Percentiles rank a stretch among this genome's conserved stretches.
phyloP scores from a whole-genome alignment of 1,140 invertebrate species.

The Aphaenogaster ashmeadi region DNA sequence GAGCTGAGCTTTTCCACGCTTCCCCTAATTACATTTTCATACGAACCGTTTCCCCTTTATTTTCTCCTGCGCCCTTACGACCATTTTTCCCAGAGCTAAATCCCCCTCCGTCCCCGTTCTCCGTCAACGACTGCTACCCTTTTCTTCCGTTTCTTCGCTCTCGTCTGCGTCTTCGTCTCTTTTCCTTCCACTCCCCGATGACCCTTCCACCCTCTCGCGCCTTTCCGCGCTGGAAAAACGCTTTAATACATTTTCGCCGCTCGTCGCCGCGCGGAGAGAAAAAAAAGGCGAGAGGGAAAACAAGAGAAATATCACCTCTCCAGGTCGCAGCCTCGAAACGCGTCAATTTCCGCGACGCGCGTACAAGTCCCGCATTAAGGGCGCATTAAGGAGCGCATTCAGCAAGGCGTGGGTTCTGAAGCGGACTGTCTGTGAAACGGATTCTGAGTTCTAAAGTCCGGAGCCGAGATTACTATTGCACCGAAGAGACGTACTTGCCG shows the following conservation, averaged over 20 bases:
- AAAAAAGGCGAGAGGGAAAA: constrained; percentile 8
- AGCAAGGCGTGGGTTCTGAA: constrained; percentile 34
- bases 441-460: constrained; percentile 55
- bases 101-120: constrained; percentile 53
- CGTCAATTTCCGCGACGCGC: constrained; percentile 68
- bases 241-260: constrained; percentile 76
- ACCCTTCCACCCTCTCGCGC: constrained; percentile 48
- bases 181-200: constrained; percentile 2
- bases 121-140: constrained; percentile 68
- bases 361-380: constrained; percentile 63
- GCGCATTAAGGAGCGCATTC: constrained; percentile 62
- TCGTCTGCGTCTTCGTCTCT: constrained; percentile 34
- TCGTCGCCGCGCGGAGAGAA: constrained; percentile 58
- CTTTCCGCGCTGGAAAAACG: constrained; percentile 74
- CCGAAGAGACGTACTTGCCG: constrained; percentile 7
- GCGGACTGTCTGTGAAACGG: constrained; percentile 38
- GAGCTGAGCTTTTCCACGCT: constrained; percentile 83
- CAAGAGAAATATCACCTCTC: constrained; percentile 56
- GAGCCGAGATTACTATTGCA: constrained; percentile 50
- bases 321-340: constrained; percentile 59
- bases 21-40: constrained; percentile 85
- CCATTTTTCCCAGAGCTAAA: constrained; percentile 79
- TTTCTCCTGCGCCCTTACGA: constrained; percentile 78
- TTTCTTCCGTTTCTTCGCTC: constrained; percentile 67
- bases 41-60: constrained; percentile 84